These are phyloP conservation scores for Brachionus manjavacas DNA, from an alignment of 1,140 invertebrate species.

Conservation along the genomic window DNA sequence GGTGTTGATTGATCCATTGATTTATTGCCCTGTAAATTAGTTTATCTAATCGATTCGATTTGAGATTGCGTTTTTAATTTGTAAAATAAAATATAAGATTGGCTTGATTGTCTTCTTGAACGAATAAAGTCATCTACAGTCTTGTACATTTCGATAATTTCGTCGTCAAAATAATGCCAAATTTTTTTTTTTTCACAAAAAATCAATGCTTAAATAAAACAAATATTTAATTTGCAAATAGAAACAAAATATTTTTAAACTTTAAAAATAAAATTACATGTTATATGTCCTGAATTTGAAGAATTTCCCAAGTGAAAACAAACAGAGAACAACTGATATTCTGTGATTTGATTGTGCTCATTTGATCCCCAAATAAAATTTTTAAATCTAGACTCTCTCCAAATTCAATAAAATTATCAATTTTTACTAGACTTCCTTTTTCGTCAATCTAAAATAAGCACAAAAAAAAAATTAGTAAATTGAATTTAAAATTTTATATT, in stretches of 20 bases:
- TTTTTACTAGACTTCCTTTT: not conserved
- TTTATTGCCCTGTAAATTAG: too few relatives aligned
- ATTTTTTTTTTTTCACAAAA: not conserved
- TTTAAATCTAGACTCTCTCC: not conserved
- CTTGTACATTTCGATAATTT: not conserved
- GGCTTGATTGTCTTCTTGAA: not conserved
- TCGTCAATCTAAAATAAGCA: not conserved
- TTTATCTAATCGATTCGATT: too few relatives aligned
- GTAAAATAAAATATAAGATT: not conserved
- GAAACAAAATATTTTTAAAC: too few relatives aligned
- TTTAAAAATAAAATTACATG: not conserved
- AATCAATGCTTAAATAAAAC: not conserved
- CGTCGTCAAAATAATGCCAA: not conserved
- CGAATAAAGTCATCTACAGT: not conserved
- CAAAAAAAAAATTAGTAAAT: too few relatives aligned
- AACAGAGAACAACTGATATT: not conserved
- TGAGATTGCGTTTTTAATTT: not conserved
- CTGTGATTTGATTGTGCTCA: not conserved
- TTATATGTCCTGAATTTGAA: not conserved
- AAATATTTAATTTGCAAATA: not conserved
- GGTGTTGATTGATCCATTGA: too few relatives aligned
- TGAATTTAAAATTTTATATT: not conserved
- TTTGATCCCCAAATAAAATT: not conserved
- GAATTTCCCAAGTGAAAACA: not conserved
- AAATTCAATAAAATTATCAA: not conserved